Evolutionary conservation across 1,140 invertebrate species (phyloP), one percentile per base, ranked within the genome.

Genomic region (Trinorchestia longiramus): DNA sequence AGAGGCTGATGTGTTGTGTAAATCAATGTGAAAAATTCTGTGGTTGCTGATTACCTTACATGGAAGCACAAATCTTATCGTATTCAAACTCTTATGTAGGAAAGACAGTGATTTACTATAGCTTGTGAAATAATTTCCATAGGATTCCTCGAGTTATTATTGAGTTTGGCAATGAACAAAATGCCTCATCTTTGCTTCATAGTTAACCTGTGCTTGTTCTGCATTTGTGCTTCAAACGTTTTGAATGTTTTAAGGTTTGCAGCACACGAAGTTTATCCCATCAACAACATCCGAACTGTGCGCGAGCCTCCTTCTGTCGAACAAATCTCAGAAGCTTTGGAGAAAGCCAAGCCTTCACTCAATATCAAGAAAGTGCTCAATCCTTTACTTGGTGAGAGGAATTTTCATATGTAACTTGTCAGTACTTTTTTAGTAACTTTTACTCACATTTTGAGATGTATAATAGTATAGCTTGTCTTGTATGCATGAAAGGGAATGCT

Each of bases 351-450:
- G 97, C 97, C 97, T 28, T 98, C 98, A 3, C 98, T 99, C 95
- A 98, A 98, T 97, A 97, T 99, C 43, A 99, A 99, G 97, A 99
- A 99, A 97, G 97, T 99, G 43, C 97, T 99, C 4, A 98, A 99
- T 97, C 98, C 99, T 90, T 97, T 98, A 96, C 97, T 99, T 96
- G 98, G 98, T 98, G 97, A 97, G 96, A 90, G 42, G 3, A 41
- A 42, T n/a, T n/a, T 36, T 36, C 40, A 41, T 90, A 11, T 42
- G 8, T 41, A 3, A 15, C 17, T 19, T 42, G 88, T 28, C 11
- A 36, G 41, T 90, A 42, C n/a, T 43, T 90, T 90, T 36, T 15
- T 40, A 90, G 36, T 42, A 4, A 42, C 6, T 90, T 90, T 43
- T 42, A 42, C 41, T 4, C 23, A 42, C 88, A 42, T 36, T 8